Base-by-base conservation (phyloP, 2,113 vertebrate species). In the Sinocyclocheilus maitianheensis region DNA sequence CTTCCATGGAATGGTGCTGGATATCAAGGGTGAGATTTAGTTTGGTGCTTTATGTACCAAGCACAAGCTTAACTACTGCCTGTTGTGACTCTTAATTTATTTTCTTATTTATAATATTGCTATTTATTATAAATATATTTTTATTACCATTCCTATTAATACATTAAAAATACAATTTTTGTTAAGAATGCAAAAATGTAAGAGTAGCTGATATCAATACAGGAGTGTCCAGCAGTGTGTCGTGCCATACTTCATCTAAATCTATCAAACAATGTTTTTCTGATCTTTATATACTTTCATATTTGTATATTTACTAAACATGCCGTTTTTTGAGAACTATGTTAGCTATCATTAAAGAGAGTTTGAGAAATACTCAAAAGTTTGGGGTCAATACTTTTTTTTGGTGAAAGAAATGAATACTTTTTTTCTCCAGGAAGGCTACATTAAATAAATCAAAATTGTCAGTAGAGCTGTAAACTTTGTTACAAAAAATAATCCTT, bases 1-100 rank as follows among this genome's bases (percentile, higher is more conserved):
- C 74, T 99, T 97, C 4, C 92, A 96, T 16, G 96, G 96, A 84
- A 94, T 95, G 94, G 88, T 97, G 75, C 92, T 99, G 0, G 97
- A 99, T 14, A 89, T 99, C 63, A 99, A 99, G 93, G 97, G 98
- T 99, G 18, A 86, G 76, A 46, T 40, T 4, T 5, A 26, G 13
- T 30, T 13, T 9, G 13, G 60, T n/a, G 2, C 8, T 26, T 37
- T 55, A 58, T 14, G 3, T 18, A 58, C 6, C 18, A 58, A 58
- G 5, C 55, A 26, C 13, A 65, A 11, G 40, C 43, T 65, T 67
- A 16, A 16, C n/a, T n/a, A 80, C 55, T 20, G 55, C 20, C 55
- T 60, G 7, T 22, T 60, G 8, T 22, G 3, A 9, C 58, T 3
- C 14, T 18, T 55, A 6, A 24, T 18, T 74, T 37, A 37, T 3